Evolutionary conservation across 2,113 vertebrate species (phyloP).

Genomic region (Rhinogobius similis): DNA sequence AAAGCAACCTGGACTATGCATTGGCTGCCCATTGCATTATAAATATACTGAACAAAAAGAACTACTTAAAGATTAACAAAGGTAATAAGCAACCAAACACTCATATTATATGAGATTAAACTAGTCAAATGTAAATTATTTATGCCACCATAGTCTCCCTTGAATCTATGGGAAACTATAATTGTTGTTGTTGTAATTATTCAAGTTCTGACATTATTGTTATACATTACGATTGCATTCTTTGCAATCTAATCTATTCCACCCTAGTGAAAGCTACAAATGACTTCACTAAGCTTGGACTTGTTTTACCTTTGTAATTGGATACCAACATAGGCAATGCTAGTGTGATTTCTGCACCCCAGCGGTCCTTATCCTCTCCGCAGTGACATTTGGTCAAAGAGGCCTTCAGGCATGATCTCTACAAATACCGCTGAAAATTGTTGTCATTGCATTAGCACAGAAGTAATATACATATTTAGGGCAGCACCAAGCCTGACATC

Average conservation of each 20-base stretch:
- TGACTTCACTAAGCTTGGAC: background rate
- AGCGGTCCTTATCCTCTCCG: background rate
- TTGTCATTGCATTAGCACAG: conserved; percentile 32
- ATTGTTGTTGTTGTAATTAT: background rate
- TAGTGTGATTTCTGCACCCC: background rate
- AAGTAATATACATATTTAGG: conserved; percentile 54
- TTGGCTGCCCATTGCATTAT: too few relatives aligned
- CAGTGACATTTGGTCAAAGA: conserved; percentile 14
- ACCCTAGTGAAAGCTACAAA: background rate
- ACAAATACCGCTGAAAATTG: background rate
- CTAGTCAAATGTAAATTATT: too few relatives aligned
- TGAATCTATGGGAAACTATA: too few relatives aligned
- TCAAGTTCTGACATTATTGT: background rate
- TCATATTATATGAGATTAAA: too few relatives aligned
- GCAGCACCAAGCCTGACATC: conserved; percentile 70
- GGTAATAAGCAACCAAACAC: too few relatives aligned
- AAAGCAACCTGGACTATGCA: too few relatives aligned
- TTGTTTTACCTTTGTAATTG: background rate
- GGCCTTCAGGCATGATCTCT: conserved; percentile 8
- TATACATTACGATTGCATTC: too few relatives aligned
- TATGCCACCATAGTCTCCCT: too few relatives aligned
- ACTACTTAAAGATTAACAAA: too few relatives aligned
- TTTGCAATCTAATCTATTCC: background rate
- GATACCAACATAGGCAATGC: background rate
- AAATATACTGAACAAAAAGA: too few relatives aligned